phyloP scores from a whole-genome alignment of 1,140 invertebrate genomes.

The Melipona quadrifasciata region DNA sequence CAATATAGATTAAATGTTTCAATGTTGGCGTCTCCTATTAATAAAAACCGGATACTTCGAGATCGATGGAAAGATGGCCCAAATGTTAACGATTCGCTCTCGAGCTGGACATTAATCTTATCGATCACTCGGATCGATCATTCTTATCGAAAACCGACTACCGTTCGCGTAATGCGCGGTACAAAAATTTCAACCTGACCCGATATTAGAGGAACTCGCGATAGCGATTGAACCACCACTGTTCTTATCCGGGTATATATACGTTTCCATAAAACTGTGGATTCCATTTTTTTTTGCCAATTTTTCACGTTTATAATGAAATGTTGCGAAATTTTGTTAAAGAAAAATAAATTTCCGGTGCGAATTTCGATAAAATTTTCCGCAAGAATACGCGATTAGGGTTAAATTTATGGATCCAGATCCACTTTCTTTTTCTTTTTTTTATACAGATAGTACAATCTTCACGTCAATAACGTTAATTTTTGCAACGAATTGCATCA shows the following conservation, averaged over 20 bases:
- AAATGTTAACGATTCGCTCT: slow-evolving; percentile 35
- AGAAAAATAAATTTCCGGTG: too few species aligned
- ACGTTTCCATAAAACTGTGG: background rate
- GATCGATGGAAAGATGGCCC: slow-evolving; percentile 22
- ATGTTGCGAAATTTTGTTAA: too few species aligned
- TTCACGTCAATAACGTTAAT: background rate
- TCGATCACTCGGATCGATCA: slow-evolving; percentile 54
- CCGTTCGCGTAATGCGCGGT: slow-evolving; percentile 49
- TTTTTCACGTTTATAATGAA: too few species aligned
- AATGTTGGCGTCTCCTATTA: too few species aligned
- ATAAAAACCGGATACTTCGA: background rate
- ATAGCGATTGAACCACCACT: slow-evolving; percentile 13
- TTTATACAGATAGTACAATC: background rate
- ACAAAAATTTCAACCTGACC: slow-evolving; percentile 55
- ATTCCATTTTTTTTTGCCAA: background rate
- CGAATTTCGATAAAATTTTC: background rate
- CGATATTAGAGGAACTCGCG: slow-evolving; percentile 46
- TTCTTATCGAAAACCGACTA: slow-evolving; percentile 55
- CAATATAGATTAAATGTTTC: background rate
- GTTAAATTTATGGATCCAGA: background rate
- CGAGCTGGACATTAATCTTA: slow-evolving; percentile 59
- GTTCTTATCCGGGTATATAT: background rate
- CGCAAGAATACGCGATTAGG: background rate
- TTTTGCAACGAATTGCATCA: slow-evolving; percentile 2
- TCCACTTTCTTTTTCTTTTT: background rate